Percentiles rank a stretch among this genome's conserved stretches.
Evolutionary conservation across 2,888 invertebrate genomes (phyloP).

Genomic region (Sabatieria punctata): DNA sequence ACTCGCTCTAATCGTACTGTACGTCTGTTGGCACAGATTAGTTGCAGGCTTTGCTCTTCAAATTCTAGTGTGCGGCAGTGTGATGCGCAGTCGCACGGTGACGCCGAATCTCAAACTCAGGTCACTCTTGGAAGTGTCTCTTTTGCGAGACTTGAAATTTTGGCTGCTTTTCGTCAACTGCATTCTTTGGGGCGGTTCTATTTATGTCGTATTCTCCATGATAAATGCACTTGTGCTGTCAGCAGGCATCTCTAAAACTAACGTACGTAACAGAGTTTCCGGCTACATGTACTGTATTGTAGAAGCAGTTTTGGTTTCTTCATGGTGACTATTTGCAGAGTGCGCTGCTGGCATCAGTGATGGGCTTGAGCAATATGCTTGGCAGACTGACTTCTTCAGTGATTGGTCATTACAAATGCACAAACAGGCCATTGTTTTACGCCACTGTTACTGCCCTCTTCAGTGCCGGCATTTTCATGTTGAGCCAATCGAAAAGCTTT

Average conservation of each 20-base stretch:
- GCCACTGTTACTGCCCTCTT: not conserved
- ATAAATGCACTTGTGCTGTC: no score
- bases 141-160: slow-evolving; percentile 2
- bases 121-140: slow-evolving; percentile 1
- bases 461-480: slow-evolving; percentile 3
- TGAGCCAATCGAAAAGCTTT: not conserved
- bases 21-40: not conserved
- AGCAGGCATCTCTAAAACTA: no score
- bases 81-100: not conserved
- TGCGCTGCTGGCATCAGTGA: slow-evolving; percentile 4
- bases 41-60: not conserved
- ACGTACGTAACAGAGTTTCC: not conserved
- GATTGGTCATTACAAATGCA: not conserved
- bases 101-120: not conserved
- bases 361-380: slow-evolving; percentile 3
- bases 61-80: not conserved
- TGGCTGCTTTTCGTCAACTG: slow-evolving; percentile 1
- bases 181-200: slow-evolving; percentile 2
- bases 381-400: slow-evolving; percentile 5
- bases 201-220: no score
- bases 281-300: not conserved
- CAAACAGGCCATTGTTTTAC: slow-evolving; percentile 3
- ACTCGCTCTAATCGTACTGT: not conserved
- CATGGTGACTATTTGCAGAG: slow-evolving; percentile 7
- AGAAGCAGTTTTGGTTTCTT: slow-evolving; percentile 6